Percentiles rank a stretch among this genome's conserved stretches.
Conservation (phyloP, 2,797 vertebrate species). For the Notoglanidium macrostoma region DNA sequence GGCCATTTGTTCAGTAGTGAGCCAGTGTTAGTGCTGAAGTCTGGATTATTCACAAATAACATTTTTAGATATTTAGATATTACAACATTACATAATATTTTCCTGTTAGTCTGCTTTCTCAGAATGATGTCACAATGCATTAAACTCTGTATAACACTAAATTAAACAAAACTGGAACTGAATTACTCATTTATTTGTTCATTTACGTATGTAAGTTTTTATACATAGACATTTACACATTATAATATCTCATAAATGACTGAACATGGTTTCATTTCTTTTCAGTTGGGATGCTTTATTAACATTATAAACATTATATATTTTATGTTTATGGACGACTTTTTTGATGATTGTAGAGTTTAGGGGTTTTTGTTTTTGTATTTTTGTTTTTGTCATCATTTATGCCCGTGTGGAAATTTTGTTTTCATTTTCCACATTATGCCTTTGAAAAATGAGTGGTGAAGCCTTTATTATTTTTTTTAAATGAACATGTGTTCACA, state of each 20-base stretch:
- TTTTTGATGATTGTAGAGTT: neutral
- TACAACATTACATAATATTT: no score
- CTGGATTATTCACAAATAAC: no score
- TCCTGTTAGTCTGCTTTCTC: no score
- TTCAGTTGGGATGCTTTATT: neutral
- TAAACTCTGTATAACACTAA: no score
- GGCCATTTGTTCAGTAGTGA: no score
- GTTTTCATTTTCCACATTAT: constrained; percentile 3
- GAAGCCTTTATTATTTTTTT: neutral
- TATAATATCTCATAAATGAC: neutral
- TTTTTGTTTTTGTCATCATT: neutral
- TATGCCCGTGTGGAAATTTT: neutral
- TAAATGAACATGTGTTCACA: neutral
- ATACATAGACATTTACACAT: neutral
- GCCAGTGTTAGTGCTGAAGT: no score
- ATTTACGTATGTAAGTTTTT: no score
- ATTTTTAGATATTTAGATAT: no score
- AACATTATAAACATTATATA: neutral
- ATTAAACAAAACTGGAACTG: no score
- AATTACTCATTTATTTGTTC: no score
- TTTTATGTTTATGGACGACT: neutral
- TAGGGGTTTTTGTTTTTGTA: neutral
- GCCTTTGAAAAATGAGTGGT: neutral
- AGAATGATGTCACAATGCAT: no score
- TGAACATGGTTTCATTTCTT: neutral